Percentiles rank a stretch among this genome's conserved stretches.
phyloP scores from a whole-genome alignment of 2,113 vertebrate species.

The Lophotis ruficrista region DNA sequence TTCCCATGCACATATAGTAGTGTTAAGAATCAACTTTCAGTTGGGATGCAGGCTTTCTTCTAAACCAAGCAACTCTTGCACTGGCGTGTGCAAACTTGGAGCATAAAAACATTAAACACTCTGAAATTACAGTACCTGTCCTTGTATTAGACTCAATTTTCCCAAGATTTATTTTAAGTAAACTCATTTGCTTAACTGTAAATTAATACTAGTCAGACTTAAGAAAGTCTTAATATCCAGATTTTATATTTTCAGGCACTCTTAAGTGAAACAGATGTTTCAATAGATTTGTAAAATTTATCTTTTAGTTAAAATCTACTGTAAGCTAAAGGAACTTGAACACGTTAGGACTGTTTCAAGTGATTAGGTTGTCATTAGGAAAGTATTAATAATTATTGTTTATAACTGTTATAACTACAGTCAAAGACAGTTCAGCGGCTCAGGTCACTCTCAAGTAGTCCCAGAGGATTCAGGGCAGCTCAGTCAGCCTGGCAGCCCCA shows the following conservation, averaged over 20 bases:
- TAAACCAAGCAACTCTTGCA: neutral
- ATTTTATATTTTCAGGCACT: neutral
- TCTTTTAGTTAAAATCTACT: neutral
- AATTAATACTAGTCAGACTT: neutral
- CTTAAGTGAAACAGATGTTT: neutral
- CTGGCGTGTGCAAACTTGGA: neutral
- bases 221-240: neutral
- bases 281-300: neutral
- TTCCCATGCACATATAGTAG: neutral
- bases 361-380: neutral
- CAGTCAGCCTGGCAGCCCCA: neutral
- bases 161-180: neutral
- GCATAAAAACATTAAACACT: neutral
- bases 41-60: neutral
- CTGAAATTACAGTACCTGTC: neutral
- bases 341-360: neutral
- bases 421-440: conserved; percentile 12
- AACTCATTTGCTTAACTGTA: neutral
- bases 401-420: conserved; percentile 9
- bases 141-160: neutral
- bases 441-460: neutral
- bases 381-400: conserved; percentile 31
- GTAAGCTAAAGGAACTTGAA: neutral
- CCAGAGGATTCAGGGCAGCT: neutral
- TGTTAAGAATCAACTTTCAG: neutral